Conservation (phyloP, 2,113 vertebrate species). For the Mionectes macconnelli region DNA sequence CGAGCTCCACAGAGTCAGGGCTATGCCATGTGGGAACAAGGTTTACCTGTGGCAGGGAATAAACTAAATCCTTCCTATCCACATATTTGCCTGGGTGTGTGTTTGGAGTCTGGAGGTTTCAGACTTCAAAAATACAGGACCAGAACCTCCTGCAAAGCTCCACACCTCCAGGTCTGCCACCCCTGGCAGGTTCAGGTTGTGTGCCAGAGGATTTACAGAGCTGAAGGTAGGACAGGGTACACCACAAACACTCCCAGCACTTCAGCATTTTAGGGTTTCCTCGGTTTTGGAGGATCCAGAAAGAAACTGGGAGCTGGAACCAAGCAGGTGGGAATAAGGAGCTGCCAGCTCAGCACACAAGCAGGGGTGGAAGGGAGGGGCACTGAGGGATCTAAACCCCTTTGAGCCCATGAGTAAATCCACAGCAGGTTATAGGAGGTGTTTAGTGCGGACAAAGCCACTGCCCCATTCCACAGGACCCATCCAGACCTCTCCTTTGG, state of each 20-base stretch:
- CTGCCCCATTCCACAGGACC: background rate
- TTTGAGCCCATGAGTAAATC: background rate
- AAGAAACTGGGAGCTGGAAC: background rate
- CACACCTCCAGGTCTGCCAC: background rate
- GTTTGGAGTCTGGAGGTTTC: background rate
- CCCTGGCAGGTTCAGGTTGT: background rate
- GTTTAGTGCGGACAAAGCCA: background rate
- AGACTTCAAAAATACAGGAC: background rate
- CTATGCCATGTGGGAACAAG: background rate
- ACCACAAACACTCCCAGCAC: background rate
- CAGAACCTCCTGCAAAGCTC: background rate
- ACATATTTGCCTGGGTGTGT: background rate
- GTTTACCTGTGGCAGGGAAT: background rate
- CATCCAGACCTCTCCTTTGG: background rate
- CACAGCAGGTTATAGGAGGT: background rate
- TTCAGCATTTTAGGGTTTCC: background rate
- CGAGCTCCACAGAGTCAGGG: background rate
- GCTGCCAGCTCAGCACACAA: background rate
- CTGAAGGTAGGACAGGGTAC: background rate
- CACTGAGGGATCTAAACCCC: background rate
- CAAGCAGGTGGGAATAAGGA: background rate
- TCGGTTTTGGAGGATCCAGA: background rate
- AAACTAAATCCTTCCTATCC: background rate
- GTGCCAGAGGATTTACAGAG: background rate
- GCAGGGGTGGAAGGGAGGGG: background rate